Evolutionary conservation across 1,140 invertebrate species (phyloP), one percentile per base, ranked within the genome.

Genomic region (Zaprionus vittiger): DNA sequence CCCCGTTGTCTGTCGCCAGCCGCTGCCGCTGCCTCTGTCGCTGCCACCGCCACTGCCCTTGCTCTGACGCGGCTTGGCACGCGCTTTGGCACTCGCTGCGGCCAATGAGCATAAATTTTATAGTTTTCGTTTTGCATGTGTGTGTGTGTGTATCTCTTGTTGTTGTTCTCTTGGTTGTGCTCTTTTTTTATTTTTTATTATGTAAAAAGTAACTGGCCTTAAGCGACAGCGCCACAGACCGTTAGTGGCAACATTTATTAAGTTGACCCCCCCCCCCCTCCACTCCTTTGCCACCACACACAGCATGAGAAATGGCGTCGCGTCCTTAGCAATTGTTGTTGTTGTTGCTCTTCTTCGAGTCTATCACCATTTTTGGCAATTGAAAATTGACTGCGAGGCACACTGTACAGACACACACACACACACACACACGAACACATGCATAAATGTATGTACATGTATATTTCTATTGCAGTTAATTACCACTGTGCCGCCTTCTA

Each of bases 151-250:
- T 52, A 56, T 52, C 22, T 54, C n/a, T 17, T 20, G 24, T 63
- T 64, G 22, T 65, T 38, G 44, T 63, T 64, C 63, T 34, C 15
- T 47, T 70, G 15, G 44, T 22, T 73, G 47, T n/a, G 38, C 54
- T 49, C 47, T 63, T 52, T 69, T 55, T 34, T 60, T 76, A 55
- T 69, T 55, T 34, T 68, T 76, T 65, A 76, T 72, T 76, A 76
- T 71, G 68, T 76, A 76, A 76, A 72, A 76, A 72, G 55, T 76
- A 72, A 76, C 62, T 76, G 67, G 73, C 73, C 68, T 71, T 65
- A 65, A 65, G 68, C 73, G 64, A 73, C 63, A 67, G 34, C 47
- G 55, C 63, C 56, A 60, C 64, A 67, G 52, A 68, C 34, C 56
- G 67, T 63, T 70, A 69, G 65, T 63, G 54, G 66, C 59, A 56